These are phyloP conservation scores for Eupithecia inturbata DNA, from an alignment of 2,888 invertebrate species.

Conservation along the genomic window DNA sequence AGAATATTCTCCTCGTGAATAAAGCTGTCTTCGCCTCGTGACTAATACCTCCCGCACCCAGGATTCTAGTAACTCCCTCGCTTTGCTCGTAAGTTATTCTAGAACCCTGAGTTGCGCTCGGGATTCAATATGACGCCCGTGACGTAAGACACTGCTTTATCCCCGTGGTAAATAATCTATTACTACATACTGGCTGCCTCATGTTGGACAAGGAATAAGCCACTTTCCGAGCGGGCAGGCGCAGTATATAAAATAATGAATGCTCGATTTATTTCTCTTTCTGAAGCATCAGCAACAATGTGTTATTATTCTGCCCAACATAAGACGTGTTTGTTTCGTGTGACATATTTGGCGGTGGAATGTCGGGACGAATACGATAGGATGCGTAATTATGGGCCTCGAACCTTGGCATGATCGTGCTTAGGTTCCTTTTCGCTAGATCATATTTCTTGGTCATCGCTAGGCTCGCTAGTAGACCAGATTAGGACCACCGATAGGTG, in stretches of 20 bases:
- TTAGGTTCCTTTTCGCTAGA: neutral
- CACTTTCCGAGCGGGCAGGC: neutral
- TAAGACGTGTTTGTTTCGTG: slow-evolving; percentile 60
- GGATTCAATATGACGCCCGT: neutral
- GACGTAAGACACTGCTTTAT: neutral
- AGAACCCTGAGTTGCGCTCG: neutral
- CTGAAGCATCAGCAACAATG: slow-evolving; percentile 49
- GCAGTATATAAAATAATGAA: neutral
- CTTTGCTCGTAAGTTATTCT: neutral
- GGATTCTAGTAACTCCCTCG: neutral
- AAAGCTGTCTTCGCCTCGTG: too few relatives aligned
- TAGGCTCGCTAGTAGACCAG: neutral
- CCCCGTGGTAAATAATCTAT: neutral
- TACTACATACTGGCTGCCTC: neutral
- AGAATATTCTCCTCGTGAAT: neutral
- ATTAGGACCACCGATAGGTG: neutral
- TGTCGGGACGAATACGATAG: slow-evolving; percentile 55
- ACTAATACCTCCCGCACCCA: too few relatives aligned
- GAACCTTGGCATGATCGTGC: slow-evolving; percentile 13
- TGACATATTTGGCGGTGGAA: slow-evolving; percentile 76
- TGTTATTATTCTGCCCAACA: slow-evolving; percentile 61
- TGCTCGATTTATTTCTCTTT: slow-evolving; percentile 52
- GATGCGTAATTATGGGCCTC: slow-evolving; percentile 8
- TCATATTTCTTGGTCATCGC: neutral
- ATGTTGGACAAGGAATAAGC: neutral